Percentiles rank a stretch among this genome's conserved stretches.
phyloP scores from a whole-genome alignment of 2,113 vertebrate species.

The Melanotaenia duboulayi region DNA sequence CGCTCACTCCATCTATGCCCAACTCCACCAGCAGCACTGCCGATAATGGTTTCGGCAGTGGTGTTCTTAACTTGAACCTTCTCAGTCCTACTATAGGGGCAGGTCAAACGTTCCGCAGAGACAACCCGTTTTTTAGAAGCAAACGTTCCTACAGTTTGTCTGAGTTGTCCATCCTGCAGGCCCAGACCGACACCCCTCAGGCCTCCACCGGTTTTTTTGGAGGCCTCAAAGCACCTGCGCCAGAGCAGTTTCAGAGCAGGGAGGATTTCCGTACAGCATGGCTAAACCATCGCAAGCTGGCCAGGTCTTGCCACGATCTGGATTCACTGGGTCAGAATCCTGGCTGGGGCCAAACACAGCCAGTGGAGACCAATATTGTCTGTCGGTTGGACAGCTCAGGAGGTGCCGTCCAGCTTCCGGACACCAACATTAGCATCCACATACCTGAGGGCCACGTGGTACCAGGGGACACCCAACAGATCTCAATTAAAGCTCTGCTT shows the following conservation, averaged over 20 bases:
- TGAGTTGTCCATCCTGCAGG: slow-evolving; percentile 92
- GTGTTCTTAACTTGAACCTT: slow-evolving; percentile 80
- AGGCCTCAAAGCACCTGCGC: slow-evolving; percentile 90
- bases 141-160: slow-evolving; percentile 98
- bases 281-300: slow-evolving; percentile 94
- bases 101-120: slow-evolving; percentile 79
- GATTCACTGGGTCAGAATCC: slow-evolving; percentile 93
- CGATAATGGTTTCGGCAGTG: slow-evolving; percentile 77
- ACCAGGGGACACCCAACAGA: slow-evolving; percentile 90
- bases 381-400: slow-evolving; percentile 93
- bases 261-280: slow-evolving; percentile 95
- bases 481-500: slow-evolving; percentile 92
- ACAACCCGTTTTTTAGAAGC: slow-evolving; percentile 95
- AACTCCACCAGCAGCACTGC: slow-evolving; percentile 65
- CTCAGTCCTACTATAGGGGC: slow-evolving; percentile 53
- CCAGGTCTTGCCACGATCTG: slow-evolving; percentile 95
- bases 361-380: slow-evolving; percentile 92
- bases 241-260: slow-evolving; percentile 94
- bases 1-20: slow-evolving; percentile 64
- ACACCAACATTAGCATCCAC: slow-evolving; percentile 91
- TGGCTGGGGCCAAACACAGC: slow-evolving; percentile 97
- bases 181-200: slow-evolving; percentile 79
- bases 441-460: slow-evolving; percentile 92
- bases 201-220: slow-evolving; percentile 82
- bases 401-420: slow-evolving; percentile 91